Evolutionary conservation across 1,140 invertebrate species (phyloP).

Genomic region (Stratiolaelaps scimitus): DNA sequence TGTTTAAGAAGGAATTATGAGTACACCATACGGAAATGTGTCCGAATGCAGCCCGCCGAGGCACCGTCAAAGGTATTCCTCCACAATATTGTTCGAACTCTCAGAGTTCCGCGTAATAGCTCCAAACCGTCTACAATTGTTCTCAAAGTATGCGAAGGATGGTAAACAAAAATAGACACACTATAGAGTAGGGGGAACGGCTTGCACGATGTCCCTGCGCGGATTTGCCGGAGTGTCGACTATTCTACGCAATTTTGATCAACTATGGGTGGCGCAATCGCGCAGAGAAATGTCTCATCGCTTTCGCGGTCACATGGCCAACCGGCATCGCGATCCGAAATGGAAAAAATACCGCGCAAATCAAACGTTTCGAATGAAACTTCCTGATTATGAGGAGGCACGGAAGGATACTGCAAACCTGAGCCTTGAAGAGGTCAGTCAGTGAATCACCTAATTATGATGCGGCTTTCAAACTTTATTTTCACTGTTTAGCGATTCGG

Average conservation of each 20-base stretch:
- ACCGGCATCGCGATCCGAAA: conserved; percentile 7
- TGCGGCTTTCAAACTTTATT: too few relatives aligned
- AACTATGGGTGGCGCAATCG: not conserved
- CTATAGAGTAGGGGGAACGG: not conserved
- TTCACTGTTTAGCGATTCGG: too few relatives aligned
- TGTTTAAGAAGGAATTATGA: too few relatives aligned
- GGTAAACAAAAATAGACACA: too few relatives aligned
- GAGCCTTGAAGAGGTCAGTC: conserved; percentile 35
- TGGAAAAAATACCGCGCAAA: conserved; percentile 27
- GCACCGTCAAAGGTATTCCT: too few relatives aligned
- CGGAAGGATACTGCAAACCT: conserved; percentile 39
- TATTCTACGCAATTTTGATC: not conserved
- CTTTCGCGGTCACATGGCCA: not conserved
- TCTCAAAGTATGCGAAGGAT: too few relatives aligned
- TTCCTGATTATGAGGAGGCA: conserved; percentile 53
- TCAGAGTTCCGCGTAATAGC: too few relatives aligned
- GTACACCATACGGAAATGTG: too few relatives aligned
- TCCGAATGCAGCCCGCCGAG: too few relatives aligned
- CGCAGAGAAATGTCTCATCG: not conserved
- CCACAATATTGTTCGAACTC: too few relatives aligned
- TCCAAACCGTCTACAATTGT: not conserved
- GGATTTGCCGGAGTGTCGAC: conserved; percentile 1
- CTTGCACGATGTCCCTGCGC: not conserved
- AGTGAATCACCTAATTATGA: not conserved
- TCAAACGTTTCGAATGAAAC: conserved; percentile 37